phyloP scores from a whole-genome alignment of 2,797 vertebrate species.

The Monodelphis domestica region DNA sequence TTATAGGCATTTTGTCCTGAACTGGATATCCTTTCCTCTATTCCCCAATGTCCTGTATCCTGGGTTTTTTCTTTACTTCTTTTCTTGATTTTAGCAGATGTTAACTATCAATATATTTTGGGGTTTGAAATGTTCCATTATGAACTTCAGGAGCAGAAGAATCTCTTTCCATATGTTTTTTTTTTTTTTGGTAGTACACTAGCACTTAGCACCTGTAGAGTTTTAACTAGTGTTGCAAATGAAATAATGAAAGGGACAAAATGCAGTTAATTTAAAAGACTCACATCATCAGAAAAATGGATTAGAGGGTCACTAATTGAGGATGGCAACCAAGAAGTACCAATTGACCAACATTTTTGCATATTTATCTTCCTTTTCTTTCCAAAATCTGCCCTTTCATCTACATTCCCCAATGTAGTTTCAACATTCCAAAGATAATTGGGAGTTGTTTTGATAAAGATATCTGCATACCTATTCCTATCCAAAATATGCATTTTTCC shows the following conservation, averaged over 20 bases:
- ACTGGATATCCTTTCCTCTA: conserved; percentile 58
- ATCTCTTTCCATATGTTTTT: conserved; percentile 51
- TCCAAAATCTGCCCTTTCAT: background rate
- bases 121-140: conserved; percentile 66
- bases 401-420: background rate
- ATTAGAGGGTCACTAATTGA: background rate
- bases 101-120: conserved; percentile 76
- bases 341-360: background rate
- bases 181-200: conserved; percentile 30
- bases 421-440: background rate
- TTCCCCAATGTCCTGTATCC: conserved; percentile 75
- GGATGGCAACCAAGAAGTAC: background rate
- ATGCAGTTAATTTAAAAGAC: background rate
- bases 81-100: conserved; percentile 77
- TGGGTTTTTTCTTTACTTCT: conserved; percentile 70
- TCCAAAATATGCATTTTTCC: background rate
- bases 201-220: conserved; percentile 42
- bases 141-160: conserved; percentile 58
- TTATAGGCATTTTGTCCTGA: conserved; percentile 58
- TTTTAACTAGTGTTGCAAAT: background rate
- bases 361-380: conserved; percentile 14
- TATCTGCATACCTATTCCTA: background rate
- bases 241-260: conserved; percentile 44
- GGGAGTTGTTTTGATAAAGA: background rate
- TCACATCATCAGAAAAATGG: conserved; percentile 5